These are phyloP conservation scores for Heliconius ethilla DNA, from an alignment of 2,888 invertebrate species.

Conservation along the genomic window DNA sequence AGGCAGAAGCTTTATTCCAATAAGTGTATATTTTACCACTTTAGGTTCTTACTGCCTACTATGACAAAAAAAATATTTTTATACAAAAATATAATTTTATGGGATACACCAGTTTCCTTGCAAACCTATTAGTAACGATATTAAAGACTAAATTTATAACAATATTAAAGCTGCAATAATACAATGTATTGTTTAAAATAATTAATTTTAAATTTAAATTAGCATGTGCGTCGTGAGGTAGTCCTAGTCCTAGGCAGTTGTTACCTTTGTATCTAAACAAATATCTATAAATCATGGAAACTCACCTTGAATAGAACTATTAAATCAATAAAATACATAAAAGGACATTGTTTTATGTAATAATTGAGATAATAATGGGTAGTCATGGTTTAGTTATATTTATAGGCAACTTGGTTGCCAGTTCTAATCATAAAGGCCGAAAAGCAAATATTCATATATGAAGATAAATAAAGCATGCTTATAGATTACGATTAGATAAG, in stretches of 20 bases:
- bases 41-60: no score
- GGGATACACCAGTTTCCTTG: background rate
- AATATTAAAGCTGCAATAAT: background rate
- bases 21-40: no score
- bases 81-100: background rate
- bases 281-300: background rate
- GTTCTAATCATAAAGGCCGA: no score
- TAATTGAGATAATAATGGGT: background rate
- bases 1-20: no score
- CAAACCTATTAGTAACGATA: background rate
- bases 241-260: background rate
- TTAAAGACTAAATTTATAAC: background rate
- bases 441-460: no score
- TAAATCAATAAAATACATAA: background rate
- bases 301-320: slow-evolving; percentile 12
- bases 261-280: slow-evolving; percentile 5
- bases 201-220: slow-evolving; percentile 13
- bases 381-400: no score
- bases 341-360: slow-evolving; percentile 9
- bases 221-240: background rate
- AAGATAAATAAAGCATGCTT: no score
- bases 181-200: slow-evolving; percentile 5
- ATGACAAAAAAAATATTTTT: background rate
- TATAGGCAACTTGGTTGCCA: no score
- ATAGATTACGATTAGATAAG: no score